Conservation (phyloP, 1,140 invertebrate species). For the Trichonephila inaurata region DNA sequence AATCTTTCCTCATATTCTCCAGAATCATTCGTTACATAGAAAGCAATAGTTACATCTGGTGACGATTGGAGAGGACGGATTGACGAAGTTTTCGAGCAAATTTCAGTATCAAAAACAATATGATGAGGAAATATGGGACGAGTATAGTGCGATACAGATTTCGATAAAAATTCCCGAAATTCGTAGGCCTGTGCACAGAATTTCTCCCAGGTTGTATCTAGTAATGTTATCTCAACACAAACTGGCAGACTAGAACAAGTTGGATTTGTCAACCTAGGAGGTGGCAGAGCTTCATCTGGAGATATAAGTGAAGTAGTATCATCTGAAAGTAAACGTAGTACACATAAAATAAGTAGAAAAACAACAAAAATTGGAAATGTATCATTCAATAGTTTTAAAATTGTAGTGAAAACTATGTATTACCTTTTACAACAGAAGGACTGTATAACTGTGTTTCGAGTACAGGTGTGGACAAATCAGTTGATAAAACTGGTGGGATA, state of each 20-base stretch:
- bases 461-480: neutral
- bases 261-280: constrained; percentile 52
- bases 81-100: neutral
- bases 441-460: neutral
- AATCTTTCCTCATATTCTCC: constrained; percentile 68
- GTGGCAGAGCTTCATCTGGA: neutral
- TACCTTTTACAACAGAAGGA: neutral
- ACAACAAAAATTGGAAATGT: neutral
- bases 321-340: neutral
- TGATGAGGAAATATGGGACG: constrained; percentile 54
- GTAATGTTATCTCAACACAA: constrained; percentile 56
- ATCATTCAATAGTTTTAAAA: no score
- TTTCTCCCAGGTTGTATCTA: constrained; percentile 59
- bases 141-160: constrained; percentile 32
- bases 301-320: neutral
- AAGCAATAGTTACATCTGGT: constrained; percentile 12
- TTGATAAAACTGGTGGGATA: neutral
- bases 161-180: constrained; percentile 57
- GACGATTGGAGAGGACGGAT: neutral
- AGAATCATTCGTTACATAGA: constrained; percentile 61
- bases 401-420: neutral
- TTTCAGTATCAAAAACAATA: constrained; percentile 46
- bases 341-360: neutral
- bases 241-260: constrained; percentile 60
- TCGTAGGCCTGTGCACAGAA: constrained; percentile 43